These are phyloP conservation scores for Agrotis puta DNA, from an alignment of 2,888 invertebrate genomes.

Conservation along the genomic window DNA sequence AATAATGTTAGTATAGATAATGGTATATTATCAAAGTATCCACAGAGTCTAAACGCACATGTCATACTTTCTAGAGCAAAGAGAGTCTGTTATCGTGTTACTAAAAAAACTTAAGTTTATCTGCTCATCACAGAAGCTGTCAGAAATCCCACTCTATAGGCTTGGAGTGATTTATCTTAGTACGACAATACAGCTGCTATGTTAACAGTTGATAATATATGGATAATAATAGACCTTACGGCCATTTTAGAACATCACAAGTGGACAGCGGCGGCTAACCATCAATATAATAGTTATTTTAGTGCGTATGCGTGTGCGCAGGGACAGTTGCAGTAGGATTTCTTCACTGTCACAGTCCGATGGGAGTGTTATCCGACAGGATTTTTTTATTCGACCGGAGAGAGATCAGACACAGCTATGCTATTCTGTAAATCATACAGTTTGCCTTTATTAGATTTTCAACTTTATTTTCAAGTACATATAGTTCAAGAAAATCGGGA, in stretches of 20 bases:
- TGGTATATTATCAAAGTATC: no score
- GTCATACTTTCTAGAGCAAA: no score
- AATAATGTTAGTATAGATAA: no score
- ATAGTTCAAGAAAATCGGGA: no score
- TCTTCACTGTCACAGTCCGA: no score
- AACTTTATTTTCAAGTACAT: no score
- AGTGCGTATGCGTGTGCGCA: not conserved
- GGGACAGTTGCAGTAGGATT: not conserved
- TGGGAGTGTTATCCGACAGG: no score
- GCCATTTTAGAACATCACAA: not conserved
- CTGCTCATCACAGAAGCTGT: conserved; percentile 3
- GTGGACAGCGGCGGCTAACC: not conserved
- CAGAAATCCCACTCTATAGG: not conserved
- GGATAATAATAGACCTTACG: not conserved
- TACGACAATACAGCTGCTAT: not conserved
- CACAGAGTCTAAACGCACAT: no score
- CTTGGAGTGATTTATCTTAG: conserved; percentile 15
- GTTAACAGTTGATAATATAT: not conserved
- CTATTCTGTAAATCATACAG: no score
- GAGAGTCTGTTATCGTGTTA: conserved; percentile 17
- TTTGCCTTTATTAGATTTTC: no score
- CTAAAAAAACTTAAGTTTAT: conserved; percentile 14
- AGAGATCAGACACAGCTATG: no score
- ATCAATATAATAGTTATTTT: not conserved
- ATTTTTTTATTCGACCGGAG: no score